Percentiles rank a stretch among this genome's conserved stretches.
phyloP scores from a whole-genome alignment of 2,797 vertebrate genomes.

The Lates japonicus region DNA sequence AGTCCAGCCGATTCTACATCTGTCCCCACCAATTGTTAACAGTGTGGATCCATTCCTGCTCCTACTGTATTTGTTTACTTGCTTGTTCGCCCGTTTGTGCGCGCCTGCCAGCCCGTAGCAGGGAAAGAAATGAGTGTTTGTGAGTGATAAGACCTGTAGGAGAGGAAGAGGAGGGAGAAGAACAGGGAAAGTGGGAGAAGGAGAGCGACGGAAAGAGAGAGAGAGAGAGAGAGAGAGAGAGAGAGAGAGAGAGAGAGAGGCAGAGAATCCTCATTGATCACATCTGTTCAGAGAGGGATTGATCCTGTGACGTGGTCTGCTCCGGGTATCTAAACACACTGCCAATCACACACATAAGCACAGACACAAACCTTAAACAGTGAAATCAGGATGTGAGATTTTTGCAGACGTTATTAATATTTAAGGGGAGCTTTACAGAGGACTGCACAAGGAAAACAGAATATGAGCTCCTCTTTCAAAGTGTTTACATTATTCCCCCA shows the following conservation, averaged over 20 bases:
- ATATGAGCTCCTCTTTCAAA: conserved; percentile 40
- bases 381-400: conserved; percentile 39
- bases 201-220: conserved; percentile 36
- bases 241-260: conserved; percentile 42
- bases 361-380: conserved; percentile 36
- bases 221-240: conserved; percentile 49
- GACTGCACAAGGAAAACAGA: conserved; percentile 36
- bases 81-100: conserved; percentile 52
- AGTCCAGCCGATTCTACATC: conserved; percentile 64
- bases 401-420: conserved; percentile 47
- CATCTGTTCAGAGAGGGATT: conserved; percentile 64
- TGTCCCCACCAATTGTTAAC: conserved; percentile 67
- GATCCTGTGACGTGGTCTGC: conserved; percentile 56
- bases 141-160: conserved; percentile 72
- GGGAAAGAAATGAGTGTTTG: conserved; percentile 73
- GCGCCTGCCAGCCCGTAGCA: conserved; percentile 55
- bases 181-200: conserved; percentile 35
- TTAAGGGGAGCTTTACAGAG: conserved; percentile 44
- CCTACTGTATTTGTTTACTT: conserved; percentile 64
- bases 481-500: conserved; percentile 56
- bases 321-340: conserved; percentile 26
- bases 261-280: conserved; percentile 73
- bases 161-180: conserved; percentile 60
- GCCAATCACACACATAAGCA: conserved; percentile 20
- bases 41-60: conserved; percentile 64